Conservation (phyloP, 2,113 vertebrate species). For the Oryzias woworae region DNA sequence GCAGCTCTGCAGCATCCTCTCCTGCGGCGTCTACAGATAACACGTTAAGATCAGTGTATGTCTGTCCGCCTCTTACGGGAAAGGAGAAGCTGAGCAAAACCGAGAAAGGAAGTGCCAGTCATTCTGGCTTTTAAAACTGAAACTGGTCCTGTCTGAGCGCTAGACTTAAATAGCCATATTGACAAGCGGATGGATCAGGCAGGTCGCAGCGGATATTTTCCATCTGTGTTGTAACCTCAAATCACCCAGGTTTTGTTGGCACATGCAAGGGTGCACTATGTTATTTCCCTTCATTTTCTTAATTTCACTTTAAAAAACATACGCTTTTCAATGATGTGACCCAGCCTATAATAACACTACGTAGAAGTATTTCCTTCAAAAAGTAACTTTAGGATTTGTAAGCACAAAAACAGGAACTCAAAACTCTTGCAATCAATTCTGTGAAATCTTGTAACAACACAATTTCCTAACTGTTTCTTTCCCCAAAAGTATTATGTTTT, state of each 20-base stretch:
- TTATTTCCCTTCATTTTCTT: no score
- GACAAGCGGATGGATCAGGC: conserved; percentile 10
- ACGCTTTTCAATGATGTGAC: neutral
- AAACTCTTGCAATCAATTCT: neutral
- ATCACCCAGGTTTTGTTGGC: no score
- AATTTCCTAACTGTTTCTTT: neutral
- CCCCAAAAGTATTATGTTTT: neutral
- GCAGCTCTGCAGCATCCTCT: conserved; percentile 57
- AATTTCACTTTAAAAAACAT: no score
- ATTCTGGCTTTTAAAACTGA: neutral
- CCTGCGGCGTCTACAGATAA: conserved; percentile 60
- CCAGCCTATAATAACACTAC: conserved; percentile 19
- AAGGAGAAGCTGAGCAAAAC: conserved; percentile 2
- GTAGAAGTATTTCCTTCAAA: conserved; percentile 5
- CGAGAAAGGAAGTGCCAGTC: neutral
- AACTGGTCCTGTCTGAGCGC: neutral
- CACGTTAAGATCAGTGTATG: conserved; percentile 31
- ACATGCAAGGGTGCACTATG: no score
- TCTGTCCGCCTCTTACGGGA: conserved; percentile 14
- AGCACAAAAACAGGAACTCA: conserved; percentile 19
- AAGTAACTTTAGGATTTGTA: conserved; percentile 1
- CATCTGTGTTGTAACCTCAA: no score
- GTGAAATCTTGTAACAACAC: neutral
- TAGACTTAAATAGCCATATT: conserved; percentile 10
- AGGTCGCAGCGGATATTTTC: no score